phyloP scores from a whole-genome alignment of 2,888 invertebrate genomes.

The Drosophila neonasuta region DNA sequence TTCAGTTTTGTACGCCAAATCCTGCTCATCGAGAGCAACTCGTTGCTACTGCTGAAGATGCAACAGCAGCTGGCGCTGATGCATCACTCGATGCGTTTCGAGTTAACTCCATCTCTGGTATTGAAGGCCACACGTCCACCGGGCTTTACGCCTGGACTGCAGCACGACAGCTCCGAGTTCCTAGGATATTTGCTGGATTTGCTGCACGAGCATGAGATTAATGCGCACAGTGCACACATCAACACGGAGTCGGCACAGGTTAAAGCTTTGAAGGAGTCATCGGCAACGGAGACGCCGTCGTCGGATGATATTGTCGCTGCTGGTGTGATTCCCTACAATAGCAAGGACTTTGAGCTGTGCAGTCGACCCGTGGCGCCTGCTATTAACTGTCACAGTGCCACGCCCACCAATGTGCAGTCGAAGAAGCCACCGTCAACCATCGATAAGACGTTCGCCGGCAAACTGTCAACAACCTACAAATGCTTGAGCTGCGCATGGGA shows the following conservation, averaged over 20 bases:
- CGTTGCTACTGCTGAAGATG: conserved; percentile 86
- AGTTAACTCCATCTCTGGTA: conserved; percentile 88
- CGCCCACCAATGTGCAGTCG: conserved; percentile 41
- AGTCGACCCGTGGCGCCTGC: conserved; percentile 19
- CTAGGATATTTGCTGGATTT: conserved; percentile 85
- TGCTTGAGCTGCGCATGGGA: conserved; percentile 88
- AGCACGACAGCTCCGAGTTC: conserved; percentile 95
- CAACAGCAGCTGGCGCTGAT: conserved; percentile 89
- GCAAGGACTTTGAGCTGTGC: conserved; percentile 52
- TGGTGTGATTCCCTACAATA: conserved; percentile 63
- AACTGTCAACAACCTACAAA: conserved; percentile 88
- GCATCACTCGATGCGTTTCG: conserved; percentile 86
- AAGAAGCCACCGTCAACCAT: conserved; percentile 75
- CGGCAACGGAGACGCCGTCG: background rate
- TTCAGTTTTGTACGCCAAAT: conserved; percentile 87
- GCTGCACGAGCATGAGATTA: conserved; percentile 88
- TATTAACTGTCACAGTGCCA: conserved; percentile 23
- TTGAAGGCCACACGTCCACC: conserved; percentile 88
- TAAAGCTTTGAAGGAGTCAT: conserved; percentile 22
- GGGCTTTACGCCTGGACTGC: conserved; percentile 89
- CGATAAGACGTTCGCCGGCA: conserved; percentile 90
- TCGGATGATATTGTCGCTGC: conserved; percentile 54
- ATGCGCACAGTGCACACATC: conserved; percentile 33
- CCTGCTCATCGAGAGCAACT: conserved; percentile 83
- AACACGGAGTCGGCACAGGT: conserved; percentile 2